A percentile compares a stretch with the other conserved stretches of the same genome.
phyloP scores from a whole-genome alignment of 2,888 invertebrate species.

The Pristionchus entomophagus region DNA sequence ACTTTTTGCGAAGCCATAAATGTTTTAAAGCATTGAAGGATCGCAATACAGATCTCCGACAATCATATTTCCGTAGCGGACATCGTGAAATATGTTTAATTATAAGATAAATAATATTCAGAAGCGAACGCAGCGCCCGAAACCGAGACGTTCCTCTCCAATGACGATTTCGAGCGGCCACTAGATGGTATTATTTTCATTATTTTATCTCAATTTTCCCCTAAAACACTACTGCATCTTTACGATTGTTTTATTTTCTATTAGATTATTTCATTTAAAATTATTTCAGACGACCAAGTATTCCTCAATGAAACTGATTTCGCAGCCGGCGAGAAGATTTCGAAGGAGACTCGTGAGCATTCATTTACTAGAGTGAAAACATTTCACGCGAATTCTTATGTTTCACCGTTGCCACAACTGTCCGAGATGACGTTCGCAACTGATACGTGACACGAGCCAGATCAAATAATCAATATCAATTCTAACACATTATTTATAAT shows the following conservation, averaged over 20 bases:
- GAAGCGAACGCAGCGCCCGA: neutral
- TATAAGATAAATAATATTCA: neutral
- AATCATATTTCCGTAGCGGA: too few species aligned
- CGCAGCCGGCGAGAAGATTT: constrained; percentile 65
- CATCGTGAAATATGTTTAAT: too few species aligned
- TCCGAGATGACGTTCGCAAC: neutral
- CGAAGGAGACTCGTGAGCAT: constrained; percentile 58
- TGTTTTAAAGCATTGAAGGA: too few species aligned
- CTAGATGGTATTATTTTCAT: constrained; percentile 7
- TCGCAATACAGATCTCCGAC: too few species aligned
- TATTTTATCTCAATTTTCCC: neutral
- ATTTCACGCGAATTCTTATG: neutral
- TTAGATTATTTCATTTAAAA: neutral
- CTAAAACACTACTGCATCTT: neutral
- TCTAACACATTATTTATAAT: too few species aligned
- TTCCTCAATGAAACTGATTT: constrained; percentile 68
- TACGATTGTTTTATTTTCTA: neutral
- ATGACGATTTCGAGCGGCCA: constrained; percentile 47
- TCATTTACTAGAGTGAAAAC: too few species aligned
- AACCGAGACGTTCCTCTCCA: constrained; percentile 44
- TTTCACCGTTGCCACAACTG: neutral
- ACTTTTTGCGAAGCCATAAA: too few species aligned
- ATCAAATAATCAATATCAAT: too few species aligned
- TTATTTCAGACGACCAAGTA: constrained; percentile 63
- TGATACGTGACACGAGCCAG: neutral